Conservation (phyloP, 1,140 invertebrate species). For the Mactra quadrangularis region DNA sequence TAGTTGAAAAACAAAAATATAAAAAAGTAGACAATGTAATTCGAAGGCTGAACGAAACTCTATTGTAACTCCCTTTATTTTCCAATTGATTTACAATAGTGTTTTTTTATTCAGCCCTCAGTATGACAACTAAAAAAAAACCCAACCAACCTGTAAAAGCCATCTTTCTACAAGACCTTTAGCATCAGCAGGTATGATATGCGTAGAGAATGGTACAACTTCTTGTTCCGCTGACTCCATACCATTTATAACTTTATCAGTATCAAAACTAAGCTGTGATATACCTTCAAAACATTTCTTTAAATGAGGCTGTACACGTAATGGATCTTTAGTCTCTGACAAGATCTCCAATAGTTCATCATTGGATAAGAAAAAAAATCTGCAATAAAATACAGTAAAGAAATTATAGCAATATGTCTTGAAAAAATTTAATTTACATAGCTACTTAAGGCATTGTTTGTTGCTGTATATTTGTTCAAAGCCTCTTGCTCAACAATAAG, state of each 20-base stretch:
- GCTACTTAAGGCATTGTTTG: too few species aligned
- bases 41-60: too few species aligned
- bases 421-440: too few species aligned
- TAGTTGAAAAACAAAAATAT: too few species aligned
- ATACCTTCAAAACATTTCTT: slow-evolving; percentile 88
- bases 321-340: slow-evolving; percentile 84
- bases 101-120: too few species aligned
- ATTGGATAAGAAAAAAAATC: slow-evolving; percentile 86
- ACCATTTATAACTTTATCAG: slow-evolving; percentile 91
- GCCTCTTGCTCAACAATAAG: too few species aligned
- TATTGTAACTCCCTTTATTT: too few species aligned
- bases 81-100: too few species aligned
- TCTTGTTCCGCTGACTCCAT: slow-evolving; percentile 96
- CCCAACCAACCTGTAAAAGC: slow-evolving; percentile 81
- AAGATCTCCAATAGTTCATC: slow-evolving; percentile 86
- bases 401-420: too few species aligned
- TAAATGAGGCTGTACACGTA: slow-evolving; percentile 84
- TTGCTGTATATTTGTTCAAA: too few species aligned
- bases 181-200: slow-evolving; percentile 94
- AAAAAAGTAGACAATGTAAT: too few species aligned
- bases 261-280: slow-evolving; percentile 84
- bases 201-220: slow-evolving; percentile 90
- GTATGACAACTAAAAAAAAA: too few species aligned
- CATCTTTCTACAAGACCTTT: slow-evolving; percentile 83
- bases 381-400: slow-evolving; percentile 62